Conservation (phyloP, 1,140 invertebrate species). For the Drosophila tsacasi region DNA sequence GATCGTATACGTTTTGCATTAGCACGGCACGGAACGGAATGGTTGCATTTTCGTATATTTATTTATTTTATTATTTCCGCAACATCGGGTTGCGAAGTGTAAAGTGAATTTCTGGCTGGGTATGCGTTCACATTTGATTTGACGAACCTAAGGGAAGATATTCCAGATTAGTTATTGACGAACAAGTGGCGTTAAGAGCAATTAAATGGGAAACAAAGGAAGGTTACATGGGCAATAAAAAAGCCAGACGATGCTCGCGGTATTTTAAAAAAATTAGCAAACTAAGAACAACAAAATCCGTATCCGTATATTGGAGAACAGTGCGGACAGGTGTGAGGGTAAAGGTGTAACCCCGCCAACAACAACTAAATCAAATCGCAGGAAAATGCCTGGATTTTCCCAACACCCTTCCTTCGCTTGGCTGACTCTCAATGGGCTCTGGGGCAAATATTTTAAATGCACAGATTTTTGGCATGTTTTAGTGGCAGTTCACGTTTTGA, state of each 20-base stretch:
- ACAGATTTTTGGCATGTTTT: constrained; percentile 83
- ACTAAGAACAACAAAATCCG: constrained; percentile 6
- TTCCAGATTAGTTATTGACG: constrained; percentile 64
- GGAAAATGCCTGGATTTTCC: constrained; percentile 60
- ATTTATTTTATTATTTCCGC: neutral
- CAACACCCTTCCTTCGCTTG: constrained; percentile 41
- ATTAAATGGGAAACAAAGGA: constrained; percentile 54
- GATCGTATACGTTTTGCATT: constrained; percentile 70
- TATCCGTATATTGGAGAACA: constrained; percentile 7
- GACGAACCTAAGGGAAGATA: constrained; percentile 52
- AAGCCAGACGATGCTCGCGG: constrained; percentile 32
- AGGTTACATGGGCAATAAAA: constrained; percentile 34
- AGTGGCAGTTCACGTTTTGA: constrained; percentile 82
- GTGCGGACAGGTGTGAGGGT: constrained; percentile 25
- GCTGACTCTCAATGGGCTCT: constrained; percentile 77
- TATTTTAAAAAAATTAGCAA: constrained; percentile 34
- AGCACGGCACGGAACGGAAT: constrained; percentile 75
- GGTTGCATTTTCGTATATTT: constrained; percentile 59
- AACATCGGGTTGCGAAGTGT: constrained; percentile 3
- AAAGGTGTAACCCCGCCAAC: constrained; percentile 35
- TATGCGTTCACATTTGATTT: constrained; percentile 38
- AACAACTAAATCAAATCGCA: constrained; percentile 84
- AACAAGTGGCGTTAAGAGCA: constrained; percentile 46
- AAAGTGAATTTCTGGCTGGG: constrained; percentile 17
- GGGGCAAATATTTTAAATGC: constrained; percentile 83